A percentile compares a stretch with the other conserved stretches of the same genome.
phyloP scores from a whole-genome alignment of 2,113 vertebrate genomes.

The Peromyscus maniculatus region DNA sequence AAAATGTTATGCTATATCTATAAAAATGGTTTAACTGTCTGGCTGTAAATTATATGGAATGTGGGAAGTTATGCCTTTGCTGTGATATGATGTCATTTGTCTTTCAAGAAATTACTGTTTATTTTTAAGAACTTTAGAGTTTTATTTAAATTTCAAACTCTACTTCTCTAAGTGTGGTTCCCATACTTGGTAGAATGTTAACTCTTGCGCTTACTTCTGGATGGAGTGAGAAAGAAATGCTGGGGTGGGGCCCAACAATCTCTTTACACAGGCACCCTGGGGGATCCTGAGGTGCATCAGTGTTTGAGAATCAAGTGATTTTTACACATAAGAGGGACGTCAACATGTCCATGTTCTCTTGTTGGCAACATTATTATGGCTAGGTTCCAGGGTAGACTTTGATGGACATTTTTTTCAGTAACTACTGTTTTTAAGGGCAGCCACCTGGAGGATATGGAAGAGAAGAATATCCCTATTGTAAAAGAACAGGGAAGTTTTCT shows the following conservation, averaged over 20 bases:
- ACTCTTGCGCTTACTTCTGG: neutral
- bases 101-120: slow-evolving; percentile 50
- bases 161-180: neutral
- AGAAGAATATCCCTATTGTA: slow-evolving; percentile 74
- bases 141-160: slow-evolving; percentile 43
- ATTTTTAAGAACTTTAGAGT: slow-evolving; percentile 40
- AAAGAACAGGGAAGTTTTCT: slow-evolving; percentile 72
- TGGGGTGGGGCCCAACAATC: neutral
- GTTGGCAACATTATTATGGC: neutral
- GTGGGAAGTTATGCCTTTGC: slow-evolving; percentile 12
- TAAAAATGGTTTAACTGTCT: slow-evolving; percentile 17
- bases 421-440: slow-evolving; percentile 63
- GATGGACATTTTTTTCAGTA: slow-evolving; percentile 48
- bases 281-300: neutral
- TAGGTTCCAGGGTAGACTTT: slow-evolving; percentile 37
- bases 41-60: neutral
- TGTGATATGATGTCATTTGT: neutral
- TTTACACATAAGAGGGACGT: neutral
- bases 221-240: neutral
- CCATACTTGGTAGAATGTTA: slow-evolving; percentile 30
- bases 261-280: neutral
- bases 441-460: neutral
- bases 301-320: slow-evolving; percentile 46
- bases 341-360: neutral
- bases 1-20: neutral